Percentiles rank a stretch among this genome's conserved stretches.
Conservation (phyloP, 2,888 invertebrate genomes). For the Agrotis ipsilon region DNA sequence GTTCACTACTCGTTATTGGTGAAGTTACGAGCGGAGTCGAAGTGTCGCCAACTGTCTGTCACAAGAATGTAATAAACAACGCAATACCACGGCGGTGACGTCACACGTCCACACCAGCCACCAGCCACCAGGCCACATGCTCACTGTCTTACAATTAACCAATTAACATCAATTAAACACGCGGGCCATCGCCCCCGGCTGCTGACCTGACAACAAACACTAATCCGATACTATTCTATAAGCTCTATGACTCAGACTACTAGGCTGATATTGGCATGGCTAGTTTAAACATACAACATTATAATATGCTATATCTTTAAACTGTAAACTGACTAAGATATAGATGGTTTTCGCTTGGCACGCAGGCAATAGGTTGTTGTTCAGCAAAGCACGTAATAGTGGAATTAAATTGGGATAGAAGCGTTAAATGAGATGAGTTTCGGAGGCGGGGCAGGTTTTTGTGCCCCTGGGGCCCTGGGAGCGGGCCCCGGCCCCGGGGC, state of each 20-base stretch:
- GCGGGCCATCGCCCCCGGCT: constrained; percentile 64
- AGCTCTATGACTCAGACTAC: constrained; percentile 9
- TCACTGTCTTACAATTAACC: constrained; percentile 82
- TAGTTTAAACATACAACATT: constrained; percentile 14
- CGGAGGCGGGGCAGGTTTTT: constrained; percentile 66
- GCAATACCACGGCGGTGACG: constrained; percentile 44
- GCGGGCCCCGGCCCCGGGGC: constrained; percentile 6
- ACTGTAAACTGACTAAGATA: constrained; percentile 25
- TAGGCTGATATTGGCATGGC: constrained; percentile 26
- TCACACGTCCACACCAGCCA: constrained; percentile 36
- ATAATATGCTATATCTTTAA: neutral
- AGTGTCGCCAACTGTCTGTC: neutral
- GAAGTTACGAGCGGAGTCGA: neutral
- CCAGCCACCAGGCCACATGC: constrained; percentile 45
- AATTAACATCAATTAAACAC: constrained; percentile 83
- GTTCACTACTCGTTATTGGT: neutral
- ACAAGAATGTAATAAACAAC: constrained; percentile 29
- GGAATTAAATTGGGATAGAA: constrained; percentile 77
- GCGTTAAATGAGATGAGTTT: constrained; percentile 79
- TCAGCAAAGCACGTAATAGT: constrained; percentile 74
- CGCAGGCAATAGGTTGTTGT: constrained; percentile 30
- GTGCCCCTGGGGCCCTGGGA: constrained; percentile 23
- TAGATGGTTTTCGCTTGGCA: constrained; percentile 21
- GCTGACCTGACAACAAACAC: constrained; percentile 59
- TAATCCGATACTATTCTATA: constrained; percentile 22